Percentiles rank a stretch among this genome's conserved stretches.
phyloP scores from a whole-genome alignment of 2,113 vertebrate species.

The Neotragus moschatus region DNA sequence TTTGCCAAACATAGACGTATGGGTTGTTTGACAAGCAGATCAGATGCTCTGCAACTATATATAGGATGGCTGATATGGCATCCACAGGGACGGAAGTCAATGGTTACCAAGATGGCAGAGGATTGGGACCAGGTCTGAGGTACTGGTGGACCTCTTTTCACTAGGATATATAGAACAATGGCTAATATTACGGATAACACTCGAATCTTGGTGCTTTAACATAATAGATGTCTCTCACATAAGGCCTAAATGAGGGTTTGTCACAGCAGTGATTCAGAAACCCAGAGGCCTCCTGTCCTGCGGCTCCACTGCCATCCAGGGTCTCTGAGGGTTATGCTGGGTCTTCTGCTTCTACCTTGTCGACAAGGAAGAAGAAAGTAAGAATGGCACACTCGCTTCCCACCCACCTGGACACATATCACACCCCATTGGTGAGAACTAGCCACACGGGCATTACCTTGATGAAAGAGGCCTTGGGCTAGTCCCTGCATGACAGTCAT shows the following conservation, averaged over 20 bases:
- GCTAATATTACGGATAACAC: background rate
- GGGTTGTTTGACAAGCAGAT: constrained; percentile 74
- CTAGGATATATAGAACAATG: background rate
- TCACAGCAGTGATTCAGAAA: constrained; percentile 1
- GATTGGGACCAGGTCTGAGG: background rate
- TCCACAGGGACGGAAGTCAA: background rate
- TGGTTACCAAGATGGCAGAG: background rate
- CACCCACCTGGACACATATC: background rate
- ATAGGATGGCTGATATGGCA: constrained; percentile 26
- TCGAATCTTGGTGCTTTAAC: background rate
- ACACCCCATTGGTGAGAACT: background rate
- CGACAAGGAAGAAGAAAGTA: background rate
- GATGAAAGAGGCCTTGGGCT: background rate
- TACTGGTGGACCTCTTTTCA: background rate
- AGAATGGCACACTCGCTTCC: background rate
- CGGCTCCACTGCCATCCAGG: background rate
- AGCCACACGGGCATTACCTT: background rate
- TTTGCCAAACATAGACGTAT: constrained; percentile 73
- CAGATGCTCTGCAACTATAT: constrained; percentile 57
- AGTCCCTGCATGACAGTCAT: background rate
- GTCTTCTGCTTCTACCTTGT: background rate
- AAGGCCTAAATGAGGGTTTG: background rate
- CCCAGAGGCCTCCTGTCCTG: background rate
- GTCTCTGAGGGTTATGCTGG: background rate
- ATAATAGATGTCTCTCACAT: background rate